Percentiles rank a stretch among this genome's conserved stretches.
These are phyloP conservation scores for Atta colombica DNA, from an alignment of 1,140 invertebrate species.

Conservation along the genomic window DNA sequence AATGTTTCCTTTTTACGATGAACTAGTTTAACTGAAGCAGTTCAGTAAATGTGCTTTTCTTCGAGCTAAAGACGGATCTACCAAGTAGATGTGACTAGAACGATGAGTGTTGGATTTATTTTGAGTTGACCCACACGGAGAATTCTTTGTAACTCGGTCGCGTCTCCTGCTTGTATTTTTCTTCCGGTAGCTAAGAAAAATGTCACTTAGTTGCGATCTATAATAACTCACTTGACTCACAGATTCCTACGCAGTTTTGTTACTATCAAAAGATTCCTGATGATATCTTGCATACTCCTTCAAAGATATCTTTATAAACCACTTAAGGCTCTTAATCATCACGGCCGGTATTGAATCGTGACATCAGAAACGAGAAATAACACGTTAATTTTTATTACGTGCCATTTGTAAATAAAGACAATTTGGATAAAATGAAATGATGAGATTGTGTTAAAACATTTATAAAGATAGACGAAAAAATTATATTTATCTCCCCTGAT, in stretches of 20 bases:
- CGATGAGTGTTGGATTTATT: constrained; percentile 61
- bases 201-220: constrained; percentile 3
- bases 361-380: no score
- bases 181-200: neutral
- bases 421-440: no score
- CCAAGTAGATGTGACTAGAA: constrained; percentile 17
- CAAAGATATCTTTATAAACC: neutral
- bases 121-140: constrained; percentile 27
- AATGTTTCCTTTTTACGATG: neutral
- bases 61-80: neutral
- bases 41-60: neutral
- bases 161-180: neutral
- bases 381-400: no score
- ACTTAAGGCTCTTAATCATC: no score
- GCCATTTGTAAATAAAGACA: no score
- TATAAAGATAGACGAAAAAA: no score
- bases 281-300: neutral
- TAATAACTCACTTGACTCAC: constrained; percentile 43
- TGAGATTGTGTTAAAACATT: no score
- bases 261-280: neutral
- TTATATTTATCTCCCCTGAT: no score
- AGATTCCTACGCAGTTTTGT: constrained; percentile 11
- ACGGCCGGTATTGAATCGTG: no score
- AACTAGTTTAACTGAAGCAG: neutral
- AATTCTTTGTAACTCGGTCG: constrained; percentile 8